phyloP scores from a whole-genome alignment of 2,113 vertebrate genomes.

The Pandion haliaetus region DNA sequence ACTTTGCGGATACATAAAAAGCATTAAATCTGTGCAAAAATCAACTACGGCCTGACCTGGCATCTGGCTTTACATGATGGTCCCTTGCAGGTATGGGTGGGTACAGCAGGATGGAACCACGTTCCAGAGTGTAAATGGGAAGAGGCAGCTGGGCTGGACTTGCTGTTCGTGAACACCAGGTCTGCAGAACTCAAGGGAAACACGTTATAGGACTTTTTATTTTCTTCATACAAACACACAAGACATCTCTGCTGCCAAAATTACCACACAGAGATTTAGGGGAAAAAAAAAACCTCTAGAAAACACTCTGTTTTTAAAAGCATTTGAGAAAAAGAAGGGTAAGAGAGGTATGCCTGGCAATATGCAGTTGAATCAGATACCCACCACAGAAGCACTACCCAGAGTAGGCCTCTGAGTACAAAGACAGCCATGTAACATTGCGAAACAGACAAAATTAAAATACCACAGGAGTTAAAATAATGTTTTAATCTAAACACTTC shows the following conservation, averaged over 20 bases:
- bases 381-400: not conserved
- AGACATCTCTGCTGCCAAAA: not conserved
- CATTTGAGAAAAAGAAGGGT: not conserved
- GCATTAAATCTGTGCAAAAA: not conserved
- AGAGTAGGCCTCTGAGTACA: not conserved
- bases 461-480: not conserved
- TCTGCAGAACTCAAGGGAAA: not conserved
- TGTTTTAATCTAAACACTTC: not conserved
- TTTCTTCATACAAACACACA: conserved; percentile 3
- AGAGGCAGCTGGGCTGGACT: not conserved
- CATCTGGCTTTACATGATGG: not conserved
- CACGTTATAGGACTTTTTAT: not conserved
- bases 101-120: not conserved
- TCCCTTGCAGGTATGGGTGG: not conserved
- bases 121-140: not conserved
- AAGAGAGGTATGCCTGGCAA: not conserved
- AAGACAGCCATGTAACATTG: not conserved
- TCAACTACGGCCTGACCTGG: not conserved
- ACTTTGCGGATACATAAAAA: not conserved
- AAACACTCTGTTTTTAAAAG: not conserved
- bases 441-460: not conserved
- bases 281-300: not conserved
- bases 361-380: not conserved
- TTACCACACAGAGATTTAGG: not conserved
- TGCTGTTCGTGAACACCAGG: not conserved